Percentiles rank a stretch among this genome's conserved stretches.
Evolutionary conservation across 1,140 invertebrate genomes (phyloP).

Genomic region (Drosophila auraria): DNA sequence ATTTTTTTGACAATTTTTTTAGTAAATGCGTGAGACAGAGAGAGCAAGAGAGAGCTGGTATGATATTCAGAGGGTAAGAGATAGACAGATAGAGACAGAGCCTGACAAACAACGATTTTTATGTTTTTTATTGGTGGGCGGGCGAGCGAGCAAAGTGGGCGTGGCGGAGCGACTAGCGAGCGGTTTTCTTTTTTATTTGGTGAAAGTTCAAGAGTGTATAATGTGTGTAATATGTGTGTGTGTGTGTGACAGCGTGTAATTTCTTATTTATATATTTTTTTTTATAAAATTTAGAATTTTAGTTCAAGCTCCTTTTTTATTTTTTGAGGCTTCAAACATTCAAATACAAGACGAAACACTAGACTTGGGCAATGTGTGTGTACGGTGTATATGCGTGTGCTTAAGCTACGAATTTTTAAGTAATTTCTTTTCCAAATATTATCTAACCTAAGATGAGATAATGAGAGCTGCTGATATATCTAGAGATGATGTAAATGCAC

Average conservation of each 20-base stretch:
- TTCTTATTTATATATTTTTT: conserved; percentile 12
- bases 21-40: conserved; percentile 70
- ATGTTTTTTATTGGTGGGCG: conserved; percentile 41
- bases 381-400: conserved; percentile 40
- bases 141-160: conserved; percentile 59
- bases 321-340: conserved; percentile 30
- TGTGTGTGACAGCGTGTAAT: conserved; percentile 59
- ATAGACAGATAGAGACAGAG: conserved; percentile 32
- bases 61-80: conserved; percentile 41
- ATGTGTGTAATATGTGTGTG: conserved; percentile 19
- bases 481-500: conserved; percentile 33
- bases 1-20: conserved; percentile 60
- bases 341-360: conserved; percentile 52
- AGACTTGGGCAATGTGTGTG: conserved; percentile 27
- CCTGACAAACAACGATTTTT: conserved; percentile 38
- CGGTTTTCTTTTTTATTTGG: conserved; percentile 16
- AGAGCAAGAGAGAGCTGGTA: conserved; percentile 36
- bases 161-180: conserved; percentile 54
- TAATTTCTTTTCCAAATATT: conserved; percentile 5
- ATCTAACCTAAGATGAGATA: conserved; percentile 44
- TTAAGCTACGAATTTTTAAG: conserved; percentile 40
- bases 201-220: conserved; percentile 28
- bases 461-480: conserved; percentile 41
- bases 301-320: conserved; percentile 13
- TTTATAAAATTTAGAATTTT: conserved; percentile 29